Conservation (phyloP, 53 echinoderm and acorn worm genomes). For the Arbacia lixula region DNA sequence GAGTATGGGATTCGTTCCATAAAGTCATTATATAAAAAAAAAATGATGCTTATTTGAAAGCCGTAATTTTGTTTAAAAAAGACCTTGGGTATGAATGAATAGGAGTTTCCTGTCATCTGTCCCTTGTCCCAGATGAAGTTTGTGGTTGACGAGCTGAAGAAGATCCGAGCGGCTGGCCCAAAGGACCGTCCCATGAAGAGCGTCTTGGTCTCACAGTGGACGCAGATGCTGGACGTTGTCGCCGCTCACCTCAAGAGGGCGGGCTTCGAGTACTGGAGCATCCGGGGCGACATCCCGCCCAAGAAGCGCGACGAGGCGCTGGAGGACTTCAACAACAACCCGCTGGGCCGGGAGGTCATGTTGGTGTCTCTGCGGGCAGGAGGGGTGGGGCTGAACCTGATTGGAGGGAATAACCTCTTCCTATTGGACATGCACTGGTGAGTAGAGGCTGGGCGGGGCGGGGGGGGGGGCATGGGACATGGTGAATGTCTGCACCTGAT, state of each 20-base stretch:
- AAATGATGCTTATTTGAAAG: no score
- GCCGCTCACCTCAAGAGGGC: slow-evolving; percentile 68
- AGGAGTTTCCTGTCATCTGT: no score
- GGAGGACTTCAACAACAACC: slow-evolving; percentile 94
- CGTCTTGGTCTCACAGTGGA: slow-evolving; percentile 96
- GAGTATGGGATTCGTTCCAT: no score
- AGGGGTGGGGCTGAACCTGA: slow-evolving; percentile 93
- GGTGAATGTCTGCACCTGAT: slow-evolving; percentile 95
- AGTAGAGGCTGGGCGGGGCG: slow-evolving; percentile 62
- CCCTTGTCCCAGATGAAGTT: slow-evolving; percentile 44
- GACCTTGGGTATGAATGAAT: no score
- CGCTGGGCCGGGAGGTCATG: slow-evolving; percentile 77
- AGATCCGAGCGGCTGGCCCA: slow-evolving; percentile 36
- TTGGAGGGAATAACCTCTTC: slow-evolving; percentile 95
- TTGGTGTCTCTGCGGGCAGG: slow-evolving; percentile 92
- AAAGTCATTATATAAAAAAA: no score
- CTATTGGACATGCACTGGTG: slow-evolving; percentile 98
- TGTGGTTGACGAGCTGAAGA: slow-evolving; percentile 45
- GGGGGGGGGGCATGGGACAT: slow-evolving; percentile 88
- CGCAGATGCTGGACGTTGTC: slow-evolving; percentile 92
- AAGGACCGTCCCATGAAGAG: slow-evolving; percentile 71
- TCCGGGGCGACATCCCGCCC: slow-evolving; percentile 85
- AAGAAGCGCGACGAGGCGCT: slow-evolving; percentile 86
- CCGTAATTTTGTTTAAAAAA: no score
- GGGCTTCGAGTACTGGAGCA: slow-evolving; percentile 74